Evolutionary conservation across 2,888 invertebrate genomes (phyloP).

Genomic region (Drosophila cognata): DNA sequence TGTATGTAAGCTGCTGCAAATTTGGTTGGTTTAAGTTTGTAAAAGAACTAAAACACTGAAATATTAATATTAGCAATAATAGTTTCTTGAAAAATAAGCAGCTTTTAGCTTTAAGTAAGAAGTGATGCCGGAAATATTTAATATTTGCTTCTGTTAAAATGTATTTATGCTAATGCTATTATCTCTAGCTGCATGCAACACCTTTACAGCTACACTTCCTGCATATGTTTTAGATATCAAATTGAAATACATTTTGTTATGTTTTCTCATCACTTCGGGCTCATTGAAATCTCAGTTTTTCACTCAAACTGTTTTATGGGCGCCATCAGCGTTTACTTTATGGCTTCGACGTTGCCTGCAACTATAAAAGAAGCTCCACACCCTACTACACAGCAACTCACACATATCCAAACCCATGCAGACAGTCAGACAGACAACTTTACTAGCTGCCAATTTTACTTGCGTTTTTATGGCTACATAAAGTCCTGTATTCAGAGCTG

Average conservation of each 20-base stretch:
- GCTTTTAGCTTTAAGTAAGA: background rate
- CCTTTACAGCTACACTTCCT: background rate
- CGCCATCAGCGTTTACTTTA: slow-evolving; percentile 54
- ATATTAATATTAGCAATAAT: background rate
- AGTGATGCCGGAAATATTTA: background rate
- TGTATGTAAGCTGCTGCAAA: background rate
- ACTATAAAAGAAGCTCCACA: slow-evolving; percentile 46
- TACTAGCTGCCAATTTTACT: slow-evolving; percentile 69
- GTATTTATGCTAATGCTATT: background rate
- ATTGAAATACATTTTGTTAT: background rate
- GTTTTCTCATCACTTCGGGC: background rate
- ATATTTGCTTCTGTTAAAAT: background rate
- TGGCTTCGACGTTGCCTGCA: slow-evolving; percentile 25
- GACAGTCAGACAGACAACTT: slow-evolving; percentile 24
- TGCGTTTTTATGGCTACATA: slow-evolving; percentile 38
- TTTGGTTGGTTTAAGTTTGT: background rate
- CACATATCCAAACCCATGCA: slow-evolving; percentile 12
- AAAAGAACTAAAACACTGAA: background rate
- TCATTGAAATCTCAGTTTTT: slow-evolving; percentile 51
- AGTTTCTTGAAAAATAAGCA: background rate
- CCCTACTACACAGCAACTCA: slow-evolving; percentile 2
- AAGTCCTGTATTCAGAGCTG: slow-evolving; percentile 14
- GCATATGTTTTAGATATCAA: background rate
- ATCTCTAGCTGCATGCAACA: background rate
- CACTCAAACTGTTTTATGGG: slow-evolving; percentile 48